phyloP scores from a whole-genome alignment of 2,888 invertebrate genomes.

The Unio delphinus region DNA sequence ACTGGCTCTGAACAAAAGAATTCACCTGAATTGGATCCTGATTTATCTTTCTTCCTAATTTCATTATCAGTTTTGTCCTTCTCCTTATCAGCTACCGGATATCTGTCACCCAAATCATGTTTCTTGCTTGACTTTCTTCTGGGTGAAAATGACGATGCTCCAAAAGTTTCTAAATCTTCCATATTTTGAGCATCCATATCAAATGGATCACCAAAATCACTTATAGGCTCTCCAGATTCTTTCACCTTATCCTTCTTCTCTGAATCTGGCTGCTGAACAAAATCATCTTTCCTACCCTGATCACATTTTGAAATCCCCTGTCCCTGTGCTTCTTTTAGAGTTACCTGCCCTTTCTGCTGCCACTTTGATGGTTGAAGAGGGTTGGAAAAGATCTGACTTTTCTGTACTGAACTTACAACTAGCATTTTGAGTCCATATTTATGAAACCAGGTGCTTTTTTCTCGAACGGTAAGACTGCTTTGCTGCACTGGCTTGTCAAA shows the following conservation, averaged over 20 bases:
- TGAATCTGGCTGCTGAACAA: too few species aligned
- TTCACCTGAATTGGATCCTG: not conserved
- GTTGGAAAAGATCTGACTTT: constrained; percentile 22
- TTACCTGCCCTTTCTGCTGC: too few species aligned
- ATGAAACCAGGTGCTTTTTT: constrained; percentile 48
- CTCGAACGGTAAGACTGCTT: constrained; percentile 27
- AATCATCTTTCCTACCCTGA: not conserved
- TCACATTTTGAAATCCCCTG: not conserved
- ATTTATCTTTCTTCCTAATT: not conserved
- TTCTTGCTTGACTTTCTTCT: not conserved
- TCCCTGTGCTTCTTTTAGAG: not conserved
- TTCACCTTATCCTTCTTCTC: not conserved
- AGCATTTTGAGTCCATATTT: constrained; percentile 48
- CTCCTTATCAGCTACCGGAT: not conserved
- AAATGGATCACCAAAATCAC: constrained; percentile 6
- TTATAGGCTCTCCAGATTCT: not conserved
- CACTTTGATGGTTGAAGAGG: too few species aligned
- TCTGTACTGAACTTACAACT: constrained; percentile 25
- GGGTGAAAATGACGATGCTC: constrained; percentile 12
- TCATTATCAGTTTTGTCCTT: not conserved
- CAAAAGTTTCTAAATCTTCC: constrained; percentile 38
- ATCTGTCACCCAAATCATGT: not conserved
- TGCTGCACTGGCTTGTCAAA: constrained; percentile 53
- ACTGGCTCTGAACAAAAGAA: not conserved
- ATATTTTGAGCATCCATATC: constrained; percentile 10